phyloP scores from a whole-genome alignment of 2,888 invertebrate genomes.

The Frankliniella intonsa region DNA sequence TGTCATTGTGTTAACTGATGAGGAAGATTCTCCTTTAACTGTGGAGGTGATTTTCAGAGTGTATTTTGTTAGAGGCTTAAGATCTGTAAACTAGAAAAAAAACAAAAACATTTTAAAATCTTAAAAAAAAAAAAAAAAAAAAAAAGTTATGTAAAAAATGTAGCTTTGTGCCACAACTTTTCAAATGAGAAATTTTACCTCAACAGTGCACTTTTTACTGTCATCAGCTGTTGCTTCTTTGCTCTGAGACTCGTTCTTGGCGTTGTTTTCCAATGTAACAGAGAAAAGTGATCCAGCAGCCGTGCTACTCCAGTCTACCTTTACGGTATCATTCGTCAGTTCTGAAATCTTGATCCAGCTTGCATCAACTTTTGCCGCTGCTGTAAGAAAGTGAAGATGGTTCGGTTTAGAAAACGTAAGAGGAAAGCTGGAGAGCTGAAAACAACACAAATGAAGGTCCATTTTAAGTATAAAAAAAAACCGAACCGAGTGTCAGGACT shows the following conservation, averaged over 20 bases:
- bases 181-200: background rate
- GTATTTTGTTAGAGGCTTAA: background rate
- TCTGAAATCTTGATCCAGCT: background rate
- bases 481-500: too few relatives aligned
- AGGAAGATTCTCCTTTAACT: background rate
- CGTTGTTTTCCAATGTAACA: background rate
- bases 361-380: background rate
- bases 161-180: background rate
- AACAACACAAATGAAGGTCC: too few relatives aligned
- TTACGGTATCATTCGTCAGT: background rate
- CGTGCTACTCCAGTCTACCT: background rate
- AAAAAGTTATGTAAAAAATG: too few relatives aligned
- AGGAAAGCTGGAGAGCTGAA: too few relatives aligned
- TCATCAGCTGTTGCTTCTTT: background rate
- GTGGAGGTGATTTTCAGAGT: background rate
- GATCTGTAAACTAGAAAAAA: background rate
- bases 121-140: background rate
- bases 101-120: background rate
- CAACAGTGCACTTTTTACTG: background rate
- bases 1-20: background rate
- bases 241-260: background rate
- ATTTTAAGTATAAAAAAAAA: too few relatives aligned
- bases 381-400: background rate
- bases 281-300: background rate
- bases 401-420: too few relatives aligned